Evolutionary conservation across 2,888 invertebrate species (phyloP).

Genomic region (Allacma fusca): DNA sequence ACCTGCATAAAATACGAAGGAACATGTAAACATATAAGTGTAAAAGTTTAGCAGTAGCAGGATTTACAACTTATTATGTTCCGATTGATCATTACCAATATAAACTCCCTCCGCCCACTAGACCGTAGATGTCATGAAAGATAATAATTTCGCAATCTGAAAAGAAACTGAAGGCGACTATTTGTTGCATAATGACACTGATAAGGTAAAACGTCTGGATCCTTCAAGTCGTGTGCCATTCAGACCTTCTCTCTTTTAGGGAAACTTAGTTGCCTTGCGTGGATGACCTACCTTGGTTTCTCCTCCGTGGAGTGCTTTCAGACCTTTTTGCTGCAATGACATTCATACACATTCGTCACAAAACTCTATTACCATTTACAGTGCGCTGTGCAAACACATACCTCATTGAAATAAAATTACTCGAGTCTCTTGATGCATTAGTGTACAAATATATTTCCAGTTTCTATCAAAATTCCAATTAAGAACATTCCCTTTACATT

Average conservation of each 20-base stretch:
- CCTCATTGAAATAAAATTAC: too few species aligned
- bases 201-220: not conserved
- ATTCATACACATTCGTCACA: not conserved
- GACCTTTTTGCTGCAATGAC: not conserved
- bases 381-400: too few species aligned
- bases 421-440: too few species aligned
- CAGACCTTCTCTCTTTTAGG: not conserved
- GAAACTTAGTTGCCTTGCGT: slow-evolving; percentile 10
- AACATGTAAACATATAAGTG: too few species aligned
- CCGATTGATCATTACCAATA: not conserved
- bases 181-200: not conserved
- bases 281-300: slow-evolving; percentile 5
- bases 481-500: too few species aligned
- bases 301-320: not conserved
- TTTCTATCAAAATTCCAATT: too few species aligned
- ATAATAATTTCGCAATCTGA: not conserved
- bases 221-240: not conserved
- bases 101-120: not conserved
- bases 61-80: not conserved
- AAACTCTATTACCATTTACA: too few species aligned
- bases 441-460: too few species aligned
- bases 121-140: not conserved
- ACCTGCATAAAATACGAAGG: too few species aligned
- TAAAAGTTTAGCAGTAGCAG: too few species aligned
- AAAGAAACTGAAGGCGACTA: slow-evolving; percentile 5